Evolutionary conservation across 2,888 invertebrate species (phyloP), one percentile per base, ranked within the genome.

Genomic region (Metopia argyrocephala): DNA sequence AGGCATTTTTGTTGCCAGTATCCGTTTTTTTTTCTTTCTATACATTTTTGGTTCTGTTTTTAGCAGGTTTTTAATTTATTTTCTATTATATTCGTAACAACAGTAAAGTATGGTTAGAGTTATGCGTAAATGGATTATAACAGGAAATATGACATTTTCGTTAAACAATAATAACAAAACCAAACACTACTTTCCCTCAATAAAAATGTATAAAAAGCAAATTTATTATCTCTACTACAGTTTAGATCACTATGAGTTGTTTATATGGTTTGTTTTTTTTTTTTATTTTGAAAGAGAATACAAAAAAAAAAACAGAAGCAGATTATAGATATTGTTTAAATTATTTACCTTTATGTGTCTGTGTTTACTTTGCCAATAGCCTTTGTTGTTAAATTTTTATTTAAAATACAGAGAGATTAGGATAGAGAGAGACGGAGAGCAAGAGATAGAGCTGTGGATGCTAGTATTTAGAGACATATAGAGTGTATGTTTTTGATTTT

Each of bases 241-340:
- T 59, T n/a, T n/a, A n/a, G n/a, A n/a, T n/a, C n/a, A n/a, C n/a
- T n/a, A 50, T 46, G 73, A 76, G 76, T 80, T 81, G 76, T 73
- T 80, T 80, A 76, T 80, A 27, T 59, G 71, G 64, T 46, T 65
- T 38, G 73, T 69, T 31, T n/a, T n/a, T n/a, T n/a, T n/a, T n/a
- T n/a, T n/a, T n/a, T n/a, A n/a, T n/a, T n/a, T n/a, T n/a, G n/a
- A n/a, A n/a, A n/a, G n/a, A n/a, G n/a, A n/a, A n/a, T n/a, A n/a
- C n/a, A n/a, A n/a, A n/a, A n/a, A n/a, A n/a, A n/a, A n/a, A n/a
- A n/a, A n/a, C 28, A 52, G 78, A 76, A 74, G 64, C 54, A 74
- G 73, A 74, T 78, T 81, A 78, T 65, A 80, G 76, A 80, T 74
- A 81, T 78, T 81, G 76, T 74, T 81, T 81, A 65, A 74, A 66